Evolutionary conservation across 2,888 invertebrate species (phyloP).

Genomic region (Euspilapteryx auroguttella): DNA sequence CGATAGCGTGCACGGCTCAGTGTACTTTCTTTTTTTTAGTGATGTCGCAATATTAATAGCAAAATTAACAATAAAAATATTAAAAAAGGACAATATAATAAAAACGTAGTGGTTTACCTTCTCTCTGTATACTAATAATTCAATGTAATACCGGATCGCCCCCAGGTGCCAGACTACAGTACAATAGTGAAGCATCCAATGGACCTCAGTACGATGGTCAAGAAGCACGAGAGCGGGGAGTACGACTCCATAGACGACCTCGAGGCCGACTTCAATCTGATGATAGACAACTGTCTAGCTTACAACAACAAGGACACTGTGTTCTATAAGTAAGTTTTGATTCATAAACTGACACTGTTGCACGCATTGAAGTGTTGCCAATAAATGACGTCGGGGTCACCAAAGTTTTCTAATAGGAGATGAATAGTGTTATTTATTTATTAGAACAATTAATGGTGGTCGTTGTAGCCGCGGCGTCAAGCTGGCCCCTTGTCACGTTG

Average conservation of each 20-base stretch:
- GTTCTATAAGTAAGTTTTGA: slow-evolving; percentile 73
- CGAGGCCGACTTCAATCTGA: slow-evolving; percentile 90
- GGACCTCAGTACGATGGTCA: slow-evolving; percentile 73
- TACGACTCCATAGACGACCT: slow-evolving; percentile 77
- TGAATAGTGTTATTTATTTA: no score
- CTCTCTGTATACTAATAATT: background rate
- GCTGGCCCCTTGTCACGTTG: no score
- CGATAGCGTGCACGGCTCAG: no score
- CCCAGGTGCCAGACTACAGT: slow-evolving; percentile 83
- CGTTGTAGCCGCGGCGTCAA: no score
- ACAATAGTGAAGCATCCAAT: slow-evolving; percentile 43
- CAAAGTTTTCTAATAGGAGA: no score
- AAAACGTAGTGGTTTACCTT: background rate
- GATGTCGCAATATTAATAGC: no score
- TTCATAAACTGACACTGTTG: slow-evolving; percentile 4
- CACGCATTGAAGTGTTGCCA: no score
- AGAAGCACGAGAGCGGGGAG: slow-evolving; percentile 66
- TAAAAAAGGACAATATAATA: no score
- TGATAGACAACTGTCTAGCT: slow-evolving; percentile 92
- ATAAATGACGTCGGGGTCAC: background rate
- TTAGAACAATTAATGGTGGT: no score
- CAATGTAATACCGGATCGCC: background rate
- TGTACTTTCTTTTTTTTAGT: no score
- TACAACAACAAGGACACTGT: slow-evolving; percentile 96
- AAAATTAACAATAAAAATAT: no score